Conservation (phyloP, 2,888 invertebrate species). For the Eupithecia subfuscata region DNA sequence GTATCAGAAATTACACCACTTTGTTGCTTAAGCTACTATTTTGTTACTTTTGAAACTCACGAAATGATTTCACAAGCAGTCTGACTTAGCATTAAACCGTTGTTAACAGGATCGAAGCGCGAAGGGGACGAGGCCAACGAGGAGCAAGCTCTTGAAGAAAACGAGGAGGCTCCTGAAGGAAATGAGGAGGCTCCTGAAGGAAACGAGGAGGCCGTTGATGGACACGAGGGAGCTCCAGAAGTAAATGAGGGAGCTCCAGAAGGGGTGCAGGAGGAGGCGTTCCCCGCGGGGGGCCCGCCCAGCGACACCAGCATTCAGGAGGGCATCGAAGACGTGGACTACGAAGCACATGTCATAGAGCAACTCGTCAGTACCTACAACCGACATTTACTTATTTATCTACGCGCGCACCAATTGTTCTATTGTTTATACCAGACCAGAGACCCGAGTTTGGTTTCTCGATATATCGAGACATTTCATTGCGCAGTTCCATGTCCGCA, state of each 20-base stretch:
- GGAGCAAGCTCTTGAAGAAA: background rate
- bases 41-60: background rate
- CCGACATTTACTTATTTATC: background rate
- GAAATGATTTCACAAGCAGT: background rate
- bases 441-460: background rate
- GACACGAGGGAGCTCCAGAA: background rate
- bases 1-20: background rate
- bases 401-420: background rate
- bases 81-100: background rate
- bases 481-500: background rate
- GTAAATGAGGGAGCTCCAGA: background rate
- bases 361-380: background rate
- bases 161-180: background rate
- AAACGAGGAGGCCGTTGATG: background rate
- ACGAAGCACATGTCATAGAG: background rate
- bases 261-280: background rate
- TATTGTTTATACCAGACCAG: background rate
- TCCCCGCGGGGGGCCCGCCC: background rate
- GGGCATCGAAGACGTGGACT: background rate
- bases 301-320: background rate
- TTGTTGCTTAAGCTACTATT: background rate
- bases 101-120: background rate
- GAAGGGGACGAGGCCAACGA: background rate
- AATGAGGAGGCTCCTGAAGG: background rate
- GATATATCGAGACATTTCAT: background rate